Evolutionary conservation across 2,888 invertebrate species (phyloP).

Genomic region (Chromoteleia sp.): DNA sequence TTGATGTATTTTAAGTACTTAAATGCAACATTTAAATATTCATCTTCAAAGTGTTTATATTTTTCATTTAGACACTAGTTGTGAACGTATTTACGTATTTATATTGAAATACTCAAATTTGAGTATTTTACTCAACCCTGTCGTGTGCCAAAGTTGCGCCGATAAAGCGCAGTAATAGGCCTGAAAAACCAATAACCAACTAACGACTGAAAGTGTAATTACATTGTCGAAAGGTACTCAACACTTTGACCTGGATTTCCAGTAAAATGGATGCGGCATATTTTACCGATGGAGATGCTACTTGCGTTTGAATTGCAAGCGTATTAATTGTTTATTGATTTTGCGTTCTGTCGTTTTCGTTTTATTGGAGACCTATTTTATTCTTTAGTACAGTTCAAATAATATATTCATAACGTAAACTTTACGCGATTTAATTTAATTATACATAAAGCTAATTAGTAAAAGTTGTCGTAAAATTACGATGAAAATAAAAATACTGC

Average conservation of each 20-base stretch:
- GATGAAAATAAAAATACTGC: no score
- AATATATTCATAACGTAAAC: slow-evolving; percentile 18
- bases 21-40: no score
- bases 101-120: no score
- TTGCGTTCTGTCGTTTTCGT: slow-evolving; percentile 29
- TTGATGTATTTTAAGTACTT: no score
- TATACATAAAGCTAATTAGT: neutral
- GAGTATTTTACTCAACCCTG: no score
- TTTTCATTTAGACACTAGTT: no score
- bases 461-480: no score
- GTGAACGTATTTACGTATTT: no score
- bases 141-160: no score
- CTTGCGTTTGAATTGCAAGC: slow-evolving; percentile 41
- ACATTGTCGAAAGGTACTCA: slow-evolving; percentile 50
- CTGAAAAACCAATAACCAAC: slow-evolving; percentile 56
- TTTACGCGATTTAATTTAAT: neutral
- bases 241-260: slow-evolving; percentile 59
- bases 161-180: slow-evolving; percentile 45
- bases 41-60: no score
- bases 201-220: slow-evolving; percentile 59
- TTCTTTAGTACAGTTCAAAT: slow-evolving; percentile 13
- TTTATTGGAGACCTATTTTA: slow-evolving; percentile 12
- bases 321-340: slow-evolving; percentile 50
- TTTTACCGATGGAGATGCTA: slow-evolving; percentile 29
- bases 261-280: slow-evolving; percentile 46